A percentile compares a stretch with the other conserved stretches of the same genome.
These are phyloP conservation scores for Troides helena DNA, from an alignment of 2,888 invertebrate genomes.

Conservation along the genomic window DNA sequence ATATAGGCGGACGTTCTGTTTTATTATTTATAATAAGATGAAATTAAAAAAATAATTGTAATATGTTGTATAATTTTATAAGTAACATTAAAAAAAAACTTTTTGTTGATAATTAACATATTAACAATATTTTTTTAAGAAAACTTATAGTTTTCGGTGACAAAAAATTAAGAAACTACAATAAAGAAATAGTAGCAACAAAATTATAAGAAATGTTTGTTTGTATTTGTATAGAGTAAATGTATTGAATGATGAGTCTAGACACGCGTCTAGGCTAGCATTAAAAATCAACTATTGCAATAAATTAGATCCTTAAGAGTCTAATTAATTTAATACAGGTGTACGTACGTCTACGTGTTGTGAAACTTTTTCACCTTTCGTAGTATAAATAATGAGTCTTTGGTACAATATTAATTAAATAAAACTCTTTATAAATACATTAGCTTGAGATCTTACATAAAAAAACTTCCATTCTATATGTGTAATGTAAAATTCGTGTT, in stretches of 20 bases:
- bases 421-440: no score
- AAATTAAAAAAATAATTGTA: background rate
- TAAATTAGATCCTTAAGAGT: constrained; percentile 23
- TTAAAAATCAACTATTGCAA: constrained; percentile 18
- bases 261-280: constrained; percentile 15
- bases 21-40: background rate
- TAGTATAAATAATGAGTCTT: background rate
- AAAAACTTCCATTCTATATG: no score
- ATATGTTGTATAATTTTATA: no score
- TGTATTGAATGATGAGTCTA: constrained; percentile 29
- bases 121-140: background rate
- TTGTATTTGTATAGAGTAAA: constrained; percentile 13
- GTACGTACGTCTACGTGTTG: background rate
- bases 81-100: no score
- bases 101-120: no score
- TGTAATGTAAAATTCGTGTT: no score
- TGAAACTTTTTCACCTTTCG: background rate
- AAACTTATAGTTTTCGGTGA: background rate
- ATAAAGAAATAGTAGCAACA: background rate
- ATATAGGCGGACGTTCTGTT: background rate
- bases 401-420: background rate
- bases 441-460: no score
- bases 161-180: background rate
- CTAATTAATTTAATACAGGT: constrained; percentile 27
- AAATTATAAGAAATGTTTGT: constrained; percentile 4